Percentiles rank a stretch among this genome's conserved stretches.
Evolutionary conservation across 2,888 invertebrate species (phyloP).

Genomic region (Eumacrocentrus americanus): DNA sequence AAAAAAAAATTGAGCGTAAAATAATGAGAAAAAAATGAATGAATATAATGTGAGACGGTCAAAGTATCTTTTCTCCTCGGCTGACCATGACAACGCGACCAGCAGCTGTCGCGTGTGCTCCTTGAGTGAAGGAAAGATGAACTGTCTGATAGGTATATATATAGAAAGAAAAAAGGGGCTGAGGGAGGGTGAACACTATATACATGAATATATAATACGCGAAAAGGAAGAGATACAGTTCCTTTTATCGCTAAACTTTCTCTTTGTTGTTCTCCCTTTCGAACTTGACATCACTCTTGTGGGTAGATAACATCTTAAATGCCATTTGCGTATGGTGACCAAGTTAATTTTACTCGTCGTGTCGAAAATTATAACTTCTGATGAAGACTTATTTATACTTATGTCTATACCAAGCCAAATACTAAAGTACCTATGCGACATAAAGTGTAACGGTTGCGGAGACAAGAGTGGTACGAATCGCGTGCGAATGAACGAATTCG

Average conservation of each 20-base stretch:
- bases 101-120: slow-evolving; percentile 43
- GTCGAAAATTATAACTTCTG: slow-evolving; percentile 32
- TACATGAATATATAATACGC: slow-evolving; percentile 25
- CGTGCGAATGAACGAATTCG: slow-evolving; percentile 26
- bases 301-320: slow-evolving; percentile 49
- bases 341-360: slow-evolving; percentile 48
- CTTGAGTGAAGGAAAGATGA: slow-evolving; percentile 32
- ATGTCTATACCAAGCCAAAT: slow-evolving; percentile 45
- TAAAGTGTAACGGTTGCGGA: slow-evolving; percentile 21
- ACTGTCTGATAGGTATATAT: slow-evolving; percentile 34
- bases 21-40: slow-evolving; percentile 21
- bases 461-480: no score
- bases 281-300: slow-evolving; percentile 31
- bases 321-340: slow-evolving; percentile 46
- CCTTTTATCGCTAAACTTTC: slow-evolving; percentile 5
- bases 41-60: slow-evolving; percentile 29
- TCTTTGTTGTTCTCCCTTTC: slow-evolving; percentile 16
- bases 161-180: slow-evolving; percentile 21
- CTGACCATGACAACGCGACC: slow-evolving; percentile 42
- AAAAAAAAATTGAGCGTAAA: not conserved
- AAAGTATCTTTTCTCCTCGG: slow-evolving; percentile 33
- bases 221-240: slow-evolving; percentile 24
- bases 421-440: slow-evolving; percentile 24
- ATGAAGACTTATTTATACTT: slow-evolving; percentile 50
- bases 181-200: slow-evolving; percentile 9